Percentiles rank a stretch among this genome's conserved stretches.
Evolutionary conservation across 2,113 vertebrate genomes (phyloP).

Genomic region (Austrofundulus limnaeus): DNA sequence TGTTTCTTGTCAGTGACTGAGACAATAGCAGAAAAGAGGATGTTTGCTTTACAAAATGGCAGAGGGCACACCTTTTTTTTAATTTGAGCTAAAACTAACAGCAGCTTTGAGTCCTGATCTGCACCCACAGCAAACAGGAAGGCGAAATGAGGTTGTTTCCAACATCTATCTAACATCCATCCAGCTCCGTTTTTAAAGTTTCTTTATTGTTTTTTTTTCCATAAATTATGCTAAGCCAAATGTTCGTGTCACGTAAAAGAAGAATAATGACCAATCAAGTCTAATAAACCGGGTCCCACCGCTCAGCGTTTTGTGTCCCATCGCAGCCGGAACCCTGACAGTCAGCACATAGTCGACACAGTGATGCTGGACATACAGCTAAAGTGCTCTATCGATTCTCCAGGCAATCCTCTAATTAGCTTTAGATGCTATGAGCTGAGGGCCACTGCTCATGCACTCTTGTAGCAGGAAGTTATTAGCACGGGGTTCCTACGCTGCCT

Average conservation of each 20-base stretch:
- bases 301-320: background rate
- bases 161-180: too few species aligned
- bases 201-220: too few species aligned
- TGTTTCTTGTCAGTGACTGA: conserved; percentile 5
- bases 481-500: too few species aligned
- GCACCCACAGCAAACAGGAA: background rate
- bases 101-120: background rate
- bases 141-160: too few species aligned
- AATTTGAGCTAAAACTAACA: conserved; percentile 1
- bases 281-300: conserved; percentile 10
- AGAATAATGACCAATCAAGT: background rate
- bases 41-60: background rate
- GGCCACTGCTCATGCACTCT: background rate
- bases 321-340: background rate
- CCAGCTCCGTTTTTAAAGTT: too few species aligned
- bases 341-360: conserved; percentile 36
- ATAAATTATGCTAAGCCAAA: too few species aligned
- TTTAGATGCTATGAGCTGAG: conserved; percentile 13
- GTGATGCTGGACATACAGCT: conserved; percentile 17
- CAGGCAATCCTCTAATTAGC: conserved; percentile 48
- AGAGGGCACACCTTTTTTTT: background rate
- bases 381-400: conserved; percentile 58
- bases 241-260: background rate
- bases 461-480: background rate
- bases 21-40: background rate